Base-by-base conservation (phyloP, 2,797 vertebrate genomes). In the Aplochiton taeniatus region DNA sequence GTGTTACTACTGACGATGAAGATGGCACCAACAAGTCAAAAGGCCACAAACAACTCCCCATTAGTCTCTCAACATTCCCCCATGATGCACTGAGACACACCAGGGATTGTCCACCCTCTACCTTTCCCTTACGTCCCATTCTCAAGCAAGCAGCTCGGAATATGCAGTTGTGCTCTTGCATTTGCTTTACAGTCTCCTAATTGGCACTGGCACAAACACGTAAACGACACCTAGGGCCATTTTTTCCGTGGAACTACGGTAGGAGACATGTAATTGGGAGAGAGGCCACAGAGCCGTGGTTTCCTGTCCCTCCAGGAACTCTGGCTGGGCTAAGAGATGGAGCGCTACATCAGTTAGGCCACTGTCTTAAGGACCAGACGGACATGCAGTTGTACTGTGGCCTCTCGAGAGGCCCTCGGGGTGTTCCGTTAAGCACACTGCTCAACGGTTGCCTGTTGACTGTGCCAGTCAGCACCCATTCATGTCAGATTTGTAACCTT, bases 251-350 rank as follows among this genome's bases (percentile, higher is more conserved):
- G 76, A 52, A 11, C 56, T 20, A 79, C 85, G 82, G 78, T 77
- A 79, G 78, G 75, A 78, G 81, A 79, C 51, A 54, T 11, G 16
- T 87, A 87, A 89, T 87, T 89, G 84, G 84, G 74, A 76, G 74
- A 79, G 78, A 86, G 74, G 79, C 82, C 70, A 75, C 68, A 81
- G 73, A 74, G 69, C 73, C 68, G 70, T 79, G 73, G 76, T 63
- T 45, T 19, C 9, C 10, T n/a, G 50, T 10, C 18, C 50, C 13
- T 10, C 18, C 50, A n/a, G 16, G 18, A 9, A 8, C n/a, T 9
- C 50, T 52, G 8, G 10, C 18, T 17, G 7, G 14, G 49, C 14
- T 51, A 51, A 51, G n/a, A n/a, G 14, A 11, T 16, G 50, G 16
- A 16, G 50, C 16, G n/a, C n/a, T 52, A 4, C 16, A 52, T 52